Evolutionary conservation across 2,888 invertebrate species (phyloP), one percentile per base, ranked within the genome.

Genomic region (Melieria omissa): DNA sequence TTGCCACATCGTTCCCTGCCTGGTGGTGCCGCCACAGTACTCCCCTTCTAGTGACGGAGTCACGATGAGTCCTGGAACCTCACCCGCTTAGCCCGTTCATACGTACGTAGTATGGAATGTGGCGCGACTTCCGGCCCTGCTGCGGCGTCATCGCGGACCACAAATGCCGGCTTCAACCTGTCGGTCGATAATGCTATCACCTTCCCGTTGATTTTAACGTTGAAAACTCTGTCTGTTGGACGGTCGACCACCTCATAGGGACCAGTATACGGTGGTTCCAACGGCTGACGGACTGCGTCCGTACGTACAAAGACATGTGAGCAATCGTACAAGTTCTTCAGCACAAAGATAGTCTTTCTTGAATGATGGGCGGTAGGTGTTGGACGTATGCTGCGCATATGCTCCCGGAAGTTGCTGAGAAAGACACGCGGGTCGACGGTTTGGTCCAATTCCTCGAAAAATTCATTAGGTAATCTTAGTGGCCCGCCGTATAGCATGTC

Each of bases 401-500:
- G 46, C 41, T 71, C 62, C 4, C 71, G 66, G 46, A 71, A 73
- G 14, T 67, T 73, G 12, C 71, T 46, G 4, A 65, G 14, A 52
- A 71, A 73, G 58, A 71, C 14, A 49, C 66, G 63, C 9, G 67
- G 73, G 49, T 71, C 2, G 29, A 29, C 29, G 29, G 65, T 49
- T 14, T 46, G 63, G n/a, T 73, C 70, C 16, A 63, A 29, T 16
- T 77, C 65, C 10, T 72, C 52, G 80, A 76, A 74, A 74, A 77
- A 77, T 55, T 77, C 72, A 16, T 69, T 73, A 41, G 75, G 84
- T 5, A 85, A 46, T 6, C 79, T 75, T 6, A 85, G 70, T 4
- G 76, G 66, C 58, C 75, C 70, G 1, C 85, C 83, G 67, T 82
- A 84, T 0, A 85, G 73, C 70, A 86, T 74, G 52, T 84, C 80